phyloP scores from a whole-genome alignment of 2,113 vertebrate genomes.

The Stictonetta naevosa region DNA sequence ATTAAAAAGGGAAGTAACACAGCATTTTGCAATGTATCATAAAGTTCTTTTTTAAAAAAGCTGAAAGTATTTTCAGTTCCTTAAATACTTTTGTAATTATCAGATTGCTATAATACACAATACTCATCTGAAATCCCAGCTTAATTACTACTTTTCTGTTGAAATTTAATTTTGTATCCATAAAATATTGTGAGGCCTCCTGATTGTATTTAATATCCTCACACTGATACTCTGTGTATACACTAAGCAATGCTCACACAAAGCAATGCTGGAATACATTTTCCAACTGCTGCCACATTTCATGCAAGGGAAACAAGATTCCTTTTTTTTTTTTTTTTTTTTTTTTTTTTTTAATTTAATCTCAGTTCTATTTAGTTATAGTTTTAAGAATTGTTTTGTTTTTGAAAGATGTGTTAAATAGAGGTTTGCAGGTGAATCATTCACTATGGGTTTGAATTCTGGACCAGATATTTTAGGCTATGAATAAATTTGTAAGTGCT shows the following conservation, averaged over 20 bases:
- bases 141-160: conserved; percentile 31
- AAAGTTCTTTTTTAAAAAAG: background rate
- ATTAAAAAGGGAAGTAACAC: background rate
- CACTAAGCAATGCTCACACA: conserved; percentile 8
- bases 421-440: conserved; percentile 45
- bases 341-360: conserved; percentile 56
- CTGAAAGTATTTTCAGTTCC: background rate
- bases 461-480: conserved; percentile 54
- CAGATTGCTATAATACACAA: conserved; percentile 4
- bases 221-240: background rate
- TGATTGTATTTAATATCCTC: conserved; percentile 40
- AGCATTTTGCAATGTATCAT: background rate
- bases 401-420: conserved; percentile 63
- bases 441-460: conserved; percentile 53
- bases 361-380: conserved; percentile 74
- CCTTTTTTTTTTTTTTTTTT: background rate
- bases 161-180: conserved; percentile 3
- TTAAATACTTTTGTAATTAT: conserved; percentile 21
- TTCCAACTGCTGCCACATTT: conserved; percentile 36
- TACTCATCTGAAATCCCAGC: background rate
- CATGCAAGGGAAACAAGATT: conserved; percentile 68
- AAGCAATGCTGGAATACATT: conserved; percentile 29
- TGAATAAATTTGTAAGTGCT: conserved; percentile 71
- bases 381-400: conserved; percentile 62
- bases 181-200: conserved; percentile 20